phyloP scores from a whole-genome alignment of 2,888 invertebrate genomes.

The Himalopsyche kuldschensis region DNA sequence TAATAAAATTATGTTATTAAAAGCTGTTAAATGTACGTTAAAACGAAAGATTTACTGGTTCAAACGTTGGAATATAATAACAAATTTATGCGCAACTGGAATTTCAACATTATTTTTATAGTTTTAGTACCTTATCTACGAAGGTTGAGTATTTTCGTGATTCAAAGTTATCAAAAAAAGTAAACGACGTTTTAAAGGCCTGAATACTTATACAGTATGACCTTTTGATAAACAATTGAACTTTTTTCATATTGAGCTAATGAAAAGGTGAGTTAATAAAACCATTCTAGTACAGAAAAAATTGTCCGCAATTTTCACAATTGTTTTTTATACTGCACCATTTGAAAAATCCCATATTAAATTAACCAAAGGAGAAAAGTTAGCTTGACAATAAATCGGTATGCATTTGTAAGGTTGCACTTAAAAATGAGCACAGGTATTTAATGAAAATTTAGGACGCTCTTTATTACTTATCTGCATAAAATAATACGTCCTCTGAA shows the following conservation, averaged over 20 bases:
- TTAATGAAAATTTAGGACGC: no score
- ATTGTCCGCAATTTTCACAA: no score
- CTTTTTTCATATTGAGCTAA: neutral
- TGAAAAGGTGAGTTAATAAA: neutral
- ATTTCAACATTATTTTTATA: neutral
- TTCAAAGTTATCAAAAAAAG: neutral
- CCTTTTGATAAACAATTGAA: neutral
- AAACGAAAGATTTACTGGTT: neutral
- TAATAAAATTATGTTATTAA: constrained; percentile 4
- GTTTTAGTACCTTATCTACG: neutral
- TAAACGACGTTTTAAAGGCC: neutral
- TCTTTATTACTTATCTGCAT: no score
- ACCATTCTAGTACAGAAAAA: no score
- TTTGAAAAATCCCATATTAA: no score
- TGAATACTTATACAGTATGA: neutral
- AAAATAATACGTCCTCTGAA: no score
- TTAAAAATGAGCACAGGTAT: no score
- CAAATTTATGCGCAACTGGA: neutral
- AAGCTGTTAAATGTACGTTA: neutral
- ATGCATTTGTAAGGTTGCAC: no score
- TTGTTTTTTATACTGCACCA: no score
- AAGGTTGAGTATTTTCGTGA: neutral
- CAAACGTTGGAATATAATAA: neutral
- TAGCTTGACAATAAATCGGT: no score
- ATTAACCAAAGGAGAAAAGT: no score